Evolutionary conservation across 2,113 vertebrate genomes (phyloP), one percentile per base, ranked within the genome.

Genomic region (Tylochromis polylepis): DNA sequence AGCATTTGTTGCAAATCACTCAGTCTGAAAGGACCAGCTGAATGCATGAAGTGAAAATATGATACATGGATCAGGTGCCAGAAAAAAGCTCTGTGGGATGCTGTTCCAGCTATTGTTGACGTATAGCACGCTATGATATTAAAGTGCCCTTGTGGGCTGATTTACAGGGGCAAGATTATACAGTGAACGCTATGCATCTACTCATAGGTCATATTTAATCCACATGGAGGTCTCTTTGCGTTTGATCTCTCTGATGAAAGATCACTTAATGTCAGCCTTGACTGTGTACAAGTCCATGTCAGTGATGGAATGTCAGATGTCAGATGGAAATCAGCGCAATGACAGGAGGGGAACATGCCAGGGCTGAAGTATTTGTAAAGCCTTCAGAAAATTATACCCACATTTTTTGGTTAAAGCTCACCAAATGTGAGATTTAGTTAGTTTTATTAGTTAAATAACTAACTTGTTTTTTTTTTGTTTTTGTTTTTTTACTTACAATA

Each of bases 151-250:
- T 84, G 81, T 70, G 20, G 55, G 85, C 56, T 6, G 56, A 83
- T 58, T 60, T 36, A 90, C 31, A 83, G 57, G 51, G 46, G 49
- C 60, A 84, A 41, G 62, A 88, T 89, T 88, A 84, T 34, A 18
- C n/a, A 22, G 58, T 20, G n/a, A 49, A 29, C 79, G 41, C 55
- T 81, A 82, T 55, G 27, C 53, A 41, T 82, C 65, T 49, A 53
- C 51, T 82, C 16, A 14, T 12, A 27, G 82, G 78, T 85, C 85
- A 85, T 46, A 60, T 24, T 75, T 89, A 90, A 87, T 92, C 85
- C 88, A 72, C 78, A 43, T 80, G 43, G 11, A 55, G 49, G 34
- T 79, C 75, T 77, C 57, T 59, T 36, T 79, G 59, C 36, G 43
- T 51, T 65, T 36, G 27, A 59, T 58, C 38, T 70, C 8, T 70